A percentile compares a stretch with the other conserved stretches of the same genome.
Evolutionary conservation across 2,888 invertebrate genomes (phyloP).

Genomic region (Drosophila barbarae): DNA sequence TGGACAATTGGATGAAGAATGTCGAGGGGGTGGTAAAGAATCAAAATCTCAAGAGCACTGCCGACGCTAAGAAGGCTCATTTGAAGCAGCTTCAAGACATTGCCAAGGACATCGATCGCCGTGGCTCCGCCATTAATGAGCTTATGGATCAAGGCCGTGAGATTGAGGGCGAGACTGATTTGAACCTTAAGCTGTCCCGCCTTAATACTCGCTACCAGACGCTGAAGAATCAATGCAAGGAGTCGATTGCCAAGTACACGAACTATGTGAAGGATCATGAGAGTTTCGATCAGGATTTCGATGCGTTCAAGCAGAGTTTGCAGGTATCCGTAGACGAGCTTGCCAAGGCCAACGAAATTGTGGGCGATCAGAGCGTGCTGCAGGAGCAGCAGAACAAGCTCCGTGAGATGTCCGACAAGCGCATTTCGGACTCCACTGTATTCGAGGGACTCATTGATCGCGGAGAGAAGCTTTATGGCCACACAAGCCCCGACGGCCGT

Average conservation of each 20-base stretch:
- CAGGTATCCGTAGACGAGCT: slow-evolving; percentile 86
- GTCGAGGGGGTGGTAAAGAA: slow-evolving; percentile 93
- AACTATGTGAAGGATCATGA: slow-evolving; percentile 92
- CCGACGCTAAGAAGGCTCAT: slow-evolving; percentile 90
- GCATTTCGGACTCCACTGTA: slow-evolving; percentile 87
- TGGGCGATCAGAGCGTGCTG: slow-evolving; percentile 90
- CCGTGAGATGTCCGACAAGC: slow-evolving; percentile 88
- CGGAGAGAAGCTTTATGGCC: slow-evolving; percentile 94
- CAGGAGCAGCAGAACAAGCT: slow-evolving; percentile 91
- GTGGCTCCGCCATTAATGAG: slow-evolving; percentile 85
- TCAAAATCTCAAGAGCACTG: slow-evolving; percentile 91
- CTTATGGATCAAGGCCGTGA: slow-evolving; percentile 86
- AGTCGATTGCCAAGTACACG: slow-evolving; percentile 90
- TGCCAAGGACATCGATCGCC: slow-evolving; percentile 85
- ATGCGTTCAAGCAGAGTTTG: slow-evolving; percentile 87
- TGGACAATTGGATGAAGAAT: slow-evolving; percentile 91
- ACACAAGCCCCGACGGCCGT: slow-evolving; percentile 96
- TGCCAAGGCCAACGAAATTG: slow-evolving; percentile 87
- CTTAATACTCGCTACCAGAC: slow-evolving; percentile 90
- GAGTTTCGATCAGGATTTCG: slow-evolving; percentile 87
- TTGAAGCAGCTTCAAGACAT: slow-evolving; percentile 87
- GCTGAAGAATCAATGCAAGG: slow-evolving; percentile 89
- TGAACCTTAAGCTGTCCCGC: slow-evolving; percentile 87
- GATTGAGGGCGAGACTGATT: slow-evolving; percentile 87
- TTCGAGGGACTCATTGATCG: slow-evolving; percentile 92